A percentile compares a stretch with the other conserved stretches of the same genome.
Evolutionary conservation across 2,888 invertebrate genomes (phyloP).

Genomic region (Drosophila leonis): DNA sequence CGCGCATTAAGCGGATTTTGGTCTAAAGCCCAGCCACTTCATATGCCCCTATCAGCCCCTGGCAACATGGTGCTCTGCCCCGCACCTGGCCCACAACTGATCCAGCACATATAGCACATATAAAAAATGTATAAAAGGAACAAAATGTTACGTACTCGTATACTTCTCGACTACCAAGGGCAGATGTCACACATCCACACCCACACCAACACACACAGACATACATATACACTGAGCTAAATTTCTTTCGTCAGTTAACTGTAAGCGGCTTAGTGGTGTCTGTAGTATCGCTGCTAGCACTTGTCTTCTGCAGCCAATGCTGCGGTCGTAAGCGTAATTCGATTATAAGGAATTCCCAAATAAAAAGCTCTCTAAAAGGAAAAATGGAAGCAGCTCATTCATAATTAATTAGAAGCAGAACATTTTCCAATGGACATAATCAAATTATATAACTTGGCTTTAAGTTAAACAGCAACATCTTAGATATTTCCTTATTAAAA

Average conservation of each 20-base stretch:
- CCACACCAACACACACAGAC: background rate
- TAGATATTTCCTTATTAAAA: background rate
- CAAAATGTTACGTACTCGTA: conserved; percentile 65
- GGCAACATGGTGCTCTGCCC: background rate
- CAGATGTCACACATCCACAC: conserved; percentile 65
- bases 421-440: conserved; percentile 54
- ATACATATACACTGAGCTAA: conserved; percentile 13
- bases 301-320: conserved; percentile 44
- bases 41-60: conserved; percentile 36
- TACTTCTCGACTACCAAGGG: conserved; percentile 61
- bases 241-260: conserved; percentile 56
- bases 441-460: conserved; percentile 56
- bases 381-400: conserved; percentile 46
- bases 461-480: conserved; percentile 23
- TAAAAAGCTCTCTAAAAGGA: conserved; percentile 16
- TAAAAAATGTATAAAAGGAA: conserved; percentile 53
- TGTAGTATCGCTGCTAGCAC: conserved; percentile 42
- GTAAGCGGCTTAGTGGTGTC: conserved; percentile 77
- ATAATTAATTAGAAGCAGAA: conserved; percentile 67
- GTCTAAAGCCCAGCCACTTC: conserved; percentile 77
- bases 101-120: conserved; percentile 20
- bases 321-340: conserved; percentile 75
- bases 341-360: conserved; percentile 65
- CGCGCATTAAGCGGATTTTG: conserved; percentile 78
- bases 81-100: conserved; percentile 5